These are phyloP conservation scores for Trichosurus vulpecula DNA, from an alignment of 2,797 vertebrate species.

Conservation along the genomic window DNA sequence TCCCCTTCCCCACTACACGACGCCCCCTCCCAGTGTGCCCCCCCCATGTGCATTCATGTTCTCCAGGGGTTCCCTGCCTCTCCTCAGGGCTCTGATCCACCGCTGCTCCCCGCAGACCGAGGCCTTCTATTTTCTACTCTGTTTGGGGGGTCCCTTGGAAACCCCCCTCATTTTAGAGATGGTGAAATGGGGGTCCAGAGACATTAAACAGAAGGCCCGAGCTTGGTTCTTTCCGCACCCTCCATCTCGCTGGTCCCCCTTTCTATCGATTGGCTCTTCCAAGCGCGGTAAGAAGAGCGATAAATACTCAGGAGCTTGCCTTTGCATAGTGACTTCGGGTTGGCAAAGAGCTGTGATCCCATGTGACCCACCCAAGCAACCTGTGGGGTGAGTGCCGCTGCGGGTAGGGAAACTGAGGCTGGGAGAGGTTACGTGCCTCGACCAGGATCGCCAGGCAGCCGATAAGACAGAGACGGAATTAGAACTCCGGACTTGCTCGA, in stretches of 20 bases:
- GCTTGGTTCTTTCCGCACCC: too few relatives aligned
- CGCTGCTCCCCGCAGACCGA: neutral
- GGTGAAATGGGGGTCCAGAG: neutral
- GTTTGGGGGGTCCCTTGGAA: neutral
- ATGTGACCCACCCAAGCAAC: too few relatives aligned
- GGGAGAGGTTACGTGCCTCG: neutral
- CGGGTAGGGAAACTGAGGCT: too few relatives aligned
- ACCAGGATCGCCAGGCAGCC: neutral
- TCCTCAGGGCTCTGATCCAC: too few relatives aligned
- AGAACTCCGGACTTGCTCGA: too few relatives aligned
- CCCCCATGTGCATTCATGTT: neutral
- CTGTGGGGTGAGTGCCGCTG: too few relatives aligned
- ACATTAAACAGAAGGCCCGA: neutral
- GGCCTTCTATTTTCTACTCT: neutral
- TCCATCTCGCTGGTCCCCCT: neutral
- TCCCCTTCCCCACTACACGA: neutral
- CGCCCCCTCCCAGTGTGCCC: too few relatives aligned
- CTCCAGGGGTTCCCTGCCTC: neutral
- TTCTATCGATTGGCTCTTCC: too few relatives aligned
- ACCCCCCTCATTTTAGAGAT: neutral
- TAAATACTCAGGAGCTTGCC: too few relatives aligned
- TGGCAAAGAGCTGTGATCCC: too few relatives aligned
- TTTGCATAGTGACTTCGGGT: too few relatives aligned
- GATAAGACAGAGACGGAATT: neutral
- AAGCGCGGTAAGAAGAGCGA: neutral